These are phyloP conservation scores for Eutrigla gurnardus DNA, from an alignment of 2,797 vertebrate genomes.

Conservation along the genomic window DNA sequence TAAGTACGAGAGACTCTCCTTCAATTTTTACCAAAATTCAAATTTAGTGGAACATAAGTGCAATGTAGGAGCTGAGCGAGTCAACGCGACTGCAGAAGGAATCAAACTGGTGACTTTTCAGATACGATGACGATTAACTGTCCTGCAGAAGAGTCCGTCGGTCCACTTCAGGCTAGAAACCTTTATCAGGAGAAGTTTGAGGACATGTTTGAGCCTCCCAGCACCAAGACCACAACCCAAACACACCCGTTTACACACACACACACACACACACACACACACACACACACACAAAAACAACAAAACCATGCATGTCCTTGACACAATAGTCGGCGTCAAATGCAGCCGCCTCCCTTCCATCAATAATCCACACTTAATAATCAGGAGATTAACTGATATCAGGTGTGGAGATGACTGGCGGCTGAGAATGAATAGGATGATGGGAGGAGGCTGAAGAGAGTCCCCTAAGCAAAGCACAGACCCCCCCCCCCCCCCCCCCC, in stretches of 20 bases:
- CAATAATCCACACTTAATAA: slow-evolving; percentile 71
- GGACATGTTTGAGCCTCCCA: slow-evolving; percentile 9
- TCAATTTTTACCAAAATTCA: not conserved
- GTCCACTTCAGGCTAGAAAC: slow-evolving; percentile 6
- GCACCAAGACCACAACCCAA: not conserved
- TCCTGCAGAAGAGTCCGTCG: not conserved
- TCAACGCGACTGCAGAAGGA: not conserved
- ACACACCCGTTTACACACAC: not conserved
- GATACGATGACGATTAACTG: not conserved
- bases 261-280: not conserved
- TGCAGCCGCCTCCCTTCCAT: slow-evolving; percentile 39
- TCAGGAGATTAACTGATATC: slow-evolving; percentile 78
- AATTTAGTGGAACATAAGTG: no score
- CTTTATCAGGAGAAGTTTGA: slow-evolving; percentile 45
- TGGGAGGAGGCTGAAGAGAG: slow-evolving; percentile 20
- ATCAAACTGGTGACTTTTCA: not conserved
- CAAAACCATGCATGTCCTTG: slow-evolving; percentile 54
- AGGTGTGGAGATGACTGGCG: slow-evolving; percentile 70
- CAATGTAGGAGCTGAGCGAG: not conserved
- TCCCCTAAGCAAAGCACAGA: slow-evolving; percentile 75
- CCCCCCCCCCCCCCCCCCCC: not conserved
- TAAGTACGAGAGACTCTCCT: not conserved
- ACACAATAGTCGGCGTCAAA: slow-evolving; percentile 36
- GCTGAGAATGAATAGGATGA: slow-evolving; percentile 55
- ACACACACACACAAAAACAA: slow-evolving; percentile 25